These are phyloP conservation scores for Atta texana DNA, from an alignment of 1,140 invertebrate genomes.

Conservation along the genomic window DNA sequence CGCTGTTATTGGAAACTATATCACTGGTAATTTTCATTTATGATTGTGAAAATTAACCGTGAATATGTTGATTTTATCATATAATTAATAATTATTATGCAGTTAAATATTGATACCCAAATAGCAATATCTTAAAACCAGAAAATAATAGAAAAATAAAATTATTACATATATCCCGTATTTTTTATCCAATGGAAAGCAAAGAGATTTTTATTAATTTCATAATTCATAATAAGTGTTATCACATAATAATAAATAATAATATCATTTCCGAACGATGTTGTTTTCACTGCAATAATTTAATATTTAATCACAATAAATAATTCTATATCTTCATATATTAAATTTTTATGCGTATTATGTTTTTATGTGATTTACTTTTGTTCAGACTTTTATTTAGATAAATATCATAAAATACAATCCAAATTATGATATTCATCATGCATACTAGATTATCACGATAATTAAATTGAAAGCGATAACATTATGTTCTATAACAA, in stretches of 20 bases:
- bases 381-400: not conserved
- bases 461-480: not conserved
- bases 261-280: not conserved
- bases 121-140: not conserved
- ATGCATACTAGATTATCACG: not conserved
- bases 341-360: not conserved
- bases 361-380: not conserved
- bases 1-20: slow-evolving; percentile 22
- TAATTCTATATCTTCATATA: not conserved
- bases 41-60: slow-evolving; percentile 31
- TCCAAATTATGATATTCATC: not conserved
- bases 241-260: not conserved
- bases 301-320: not conserved
- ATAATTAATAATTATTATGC: slow-evolving; percentile 24
- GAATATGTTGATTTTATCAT: slow-evolving; percentile 32
- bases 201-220: not conserved
- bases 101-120: slow-evolving; percentile 25
- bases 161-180: not conserved
- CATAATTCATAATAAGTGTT: not conserved
- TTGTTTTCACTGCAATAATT: not conserved
- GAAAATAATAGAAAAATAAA: not conserved
- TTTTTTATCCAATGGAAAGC: not conserved
- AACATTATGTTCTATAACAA: slow-evolving; percentile 2
- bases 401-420: not conserved
- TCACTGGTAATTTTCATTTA: slow-evolving; percentile 31